Evolutionary conservation across 2,888 invertebrate genomes (phyloP).

Genomic region (Tachina grossa): DNA sequence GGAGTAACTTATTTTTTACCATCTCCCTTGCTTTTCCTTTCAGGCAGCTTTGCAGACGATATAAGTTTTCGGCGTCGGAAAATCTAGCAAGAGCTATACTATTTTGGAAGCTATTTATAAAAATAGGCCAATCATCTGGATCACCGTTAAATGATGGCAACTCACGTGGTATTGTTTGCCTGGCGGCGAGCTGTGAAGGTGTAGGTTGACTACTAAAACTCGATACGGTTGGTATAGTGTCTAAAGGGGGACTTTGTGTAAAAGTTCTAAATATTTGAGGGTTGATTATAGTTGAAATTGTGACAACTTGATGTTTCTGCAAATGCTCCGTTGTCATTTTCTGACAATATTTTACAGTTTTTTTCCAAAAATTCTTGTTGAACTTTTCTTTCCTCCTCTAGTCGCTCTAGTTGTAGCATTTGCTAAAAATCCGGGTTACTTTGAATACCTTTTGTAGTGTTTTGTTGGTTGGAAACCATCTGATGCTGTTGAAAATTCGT

Average conservation of each 20-base stretch:
- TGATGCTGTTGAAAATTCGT: no score
- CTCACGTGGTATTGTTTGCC: not conserved
- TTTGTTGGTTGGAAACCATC: not conserved
- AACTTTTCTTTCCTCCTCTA: conserved; percentile 25
- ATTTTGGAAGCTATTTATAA: no score
- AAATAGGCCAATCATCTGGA: no score
- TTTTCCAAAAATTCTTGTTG: conserved; percentile 12
- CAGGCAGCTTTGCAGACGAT: no score
- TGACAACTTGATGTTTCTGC: not conserved
- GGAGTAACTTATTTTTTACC: no score
- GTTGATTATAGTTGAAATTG: not conserved
- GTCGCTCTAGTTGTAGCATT: conserved; percentile 22
- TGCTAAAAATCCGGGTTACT: not conserved
- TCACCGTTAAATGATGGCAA: no score
- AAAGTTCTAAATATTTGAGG: no score
- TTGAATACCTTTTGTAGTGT: not conserved
- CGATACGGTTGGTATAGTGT: not conserved
- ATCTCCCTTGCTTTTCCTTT: no score
- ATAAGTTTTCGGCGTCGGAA: no score
- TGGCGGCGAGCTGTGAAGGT: not conserved
- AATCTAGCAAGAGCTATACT: no score
- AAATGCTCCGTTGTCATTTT: not conserved
- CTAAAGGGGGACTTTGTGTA: not conserved
- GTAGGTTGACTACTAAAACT: not conserved
- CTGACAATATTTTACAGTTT: conserved; percentile 31